Base-by-base conservation (phyloP, 2,797 vertebrate species). In the Phataginus tetradactyla region DNA sequence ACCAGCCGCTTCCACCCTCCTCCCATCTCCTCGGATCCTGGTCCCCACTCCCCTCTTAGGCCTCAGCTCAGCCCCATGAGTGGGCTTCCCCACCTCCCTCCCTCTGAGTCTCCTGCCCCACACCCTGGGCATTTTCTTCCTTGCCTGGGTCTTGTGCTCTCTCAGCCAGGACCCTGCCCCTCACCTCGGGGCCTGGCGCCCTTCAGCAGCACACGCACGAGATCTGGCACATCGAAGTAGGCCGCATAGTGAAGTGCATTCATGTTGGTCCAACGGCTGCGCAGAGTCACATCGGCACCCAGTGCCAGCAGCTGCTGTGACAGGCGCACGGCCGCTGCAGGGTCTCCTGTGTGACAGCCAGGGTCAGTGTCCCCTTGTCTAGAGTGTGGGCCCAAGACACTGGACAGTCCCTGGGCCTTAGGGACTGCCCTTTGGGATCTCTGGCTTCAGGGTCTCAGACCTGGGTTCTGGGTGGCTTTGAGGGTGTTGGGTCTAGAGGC, bases 261-360 rank as follows among this genome's bases (percentile, higher is more conserved):
- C 99, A 99, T 99, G 98, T 99, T 99, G 96, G 99, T 99, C 99
- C 99, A 99, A 92, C 99, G 99, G 97, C 99, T 99, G 93, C 99
- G 99, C 96, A 99, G 98, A 55, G 99, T 99, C 71, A 99, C 99
- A 2, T 99, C 99, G 0, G 99, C 99, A 0, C 99, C 99, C 95
- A 99, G 97, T 0, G 98, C 98, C 85, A 99, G 98, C 68, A 99
- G 99, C 98, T 99, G 99, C 96, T 98, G 98, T 21, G 98, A 99
- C 91, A 99, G 99, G 37, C 99, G 99, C 77, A 99, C 99, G 0
- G 99, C 99, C 0, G 99, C 99, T 0, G 98, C 98, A 0, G 99
- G 99, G 97, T 99, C 99, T 5, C 99, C 99, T 99, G 97, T 6
- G 2, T 0, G 3, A 94, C 14, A 88, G 34, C 10, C 21, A 1